These are phyloP conservation scores for Cettia cetti DNA, from an alignment of 2,113 vertebrate genomes.

Conservation along the genomic window DNA sequence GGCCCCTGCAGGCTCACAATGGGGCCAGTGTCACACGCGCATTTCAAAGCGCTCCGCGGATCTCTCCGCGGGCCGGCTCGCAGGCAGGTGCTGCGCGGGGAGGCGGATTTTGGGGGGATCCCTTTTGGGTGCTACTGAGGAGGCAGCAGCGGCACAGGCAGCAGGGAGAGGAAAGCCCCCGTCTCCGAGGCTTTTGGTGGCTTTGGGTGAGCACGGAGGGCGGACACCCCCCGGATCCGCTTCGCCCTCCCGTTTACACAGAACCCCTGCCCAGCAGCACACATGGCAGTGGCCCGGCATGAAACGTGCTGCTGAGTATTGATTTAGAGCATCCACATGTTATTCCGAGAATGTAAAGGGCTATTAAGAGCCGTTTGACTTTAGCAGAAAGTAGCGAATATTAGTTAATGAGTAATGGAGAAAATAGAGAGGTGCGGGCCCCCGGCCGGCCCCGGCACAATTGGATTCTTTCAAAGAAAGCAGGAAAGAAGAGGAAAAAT, in stretches of 20 bases:
- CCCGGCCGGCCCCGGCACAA: neutral
- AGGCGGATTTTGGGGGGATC: neutral
- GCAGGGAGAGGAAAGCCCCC: no score
- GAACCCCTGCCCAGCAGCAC: neutral
- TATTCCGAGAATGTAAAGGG: slow-evolving; percentile 45
- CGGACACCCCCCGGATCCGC: neutral
- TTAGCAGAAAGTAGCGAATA: slow-evolving; percentile 37
- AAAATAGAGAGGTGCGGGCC: neutral
- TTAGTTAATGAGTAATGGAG: slow-evolving; percentile 40
- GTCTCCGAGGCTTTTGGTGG: neutral
- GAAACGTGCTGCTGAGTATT: slow-evolving; percentile 37
- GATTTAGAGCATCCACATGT: slow-evolving; percentile 49
- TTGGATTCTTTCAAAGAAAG: slow-evolving; percentile 7
- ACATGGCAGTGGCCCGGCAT: neutral
- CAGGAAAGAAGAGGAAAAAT: neutral
- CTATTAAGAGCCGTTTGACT: slow-evolving; percentile 54
- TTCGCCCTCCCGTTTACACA: neutral
- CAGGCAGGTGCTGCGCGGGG: neutral
- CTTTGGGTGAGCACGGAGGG: neutral
- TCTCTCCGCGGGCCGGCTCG: neutral
- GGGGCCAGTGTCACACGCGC: neutral
- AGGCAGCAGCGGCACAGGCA: neutral
- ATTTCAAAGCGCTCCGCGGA: neutral
- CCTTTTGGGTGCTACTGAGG: neutral
- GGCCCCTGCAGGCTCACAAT: neutral